Percentiles rank a stretch among this genome's conserved stretches.
phyloP scores from a whole-genome alignment of 1,140 invertebrate species.

The Prorops nasuta region DNA sequence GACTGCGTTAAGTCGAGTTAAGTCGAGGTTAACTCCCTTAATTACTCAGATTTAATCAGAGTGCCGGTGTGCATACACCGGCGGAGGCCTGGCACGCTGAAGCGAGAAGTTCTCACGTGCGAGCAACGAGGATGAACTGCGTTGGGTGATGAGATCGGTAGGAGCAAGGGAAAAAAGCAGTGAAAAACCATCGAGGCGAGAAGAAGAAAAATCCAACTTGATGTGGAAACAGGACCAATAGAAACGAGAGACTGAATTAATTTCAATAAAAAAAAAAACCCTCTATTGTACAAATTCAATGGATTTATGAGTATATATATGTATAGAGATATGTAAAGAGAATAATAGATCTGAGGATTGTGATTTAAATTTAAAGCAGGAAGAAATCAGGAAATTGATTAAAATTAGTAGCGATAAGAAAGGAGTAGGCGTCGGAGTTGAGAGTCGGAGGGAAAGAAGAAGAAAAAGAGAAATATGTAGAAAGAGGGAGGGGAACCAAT shows the following conservation, averaged over 20 bases:
- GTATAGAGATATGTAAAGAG: no score
- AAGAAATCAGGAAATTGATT: no score
- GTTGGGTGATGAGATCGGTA: not conserved
- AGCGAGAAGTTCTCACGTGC: not conserved
- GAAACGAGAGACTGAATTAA: no score
- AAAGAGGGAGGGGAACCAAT: not conserved
- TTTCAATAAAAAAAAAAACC: no score
- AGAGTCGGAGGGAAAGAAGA: not conserved
- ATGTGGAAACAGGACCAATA: no score
- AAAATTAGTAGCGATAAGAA: no score
- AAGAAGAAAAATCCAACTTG: not conserved
- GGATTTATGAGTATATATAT: no score
- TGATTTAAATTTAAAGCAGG: no score
- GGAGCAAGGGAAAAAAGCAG: not conserved
- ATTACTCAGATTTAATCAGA: conserved; percentile 55
- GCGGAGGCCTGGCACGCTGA: no score
- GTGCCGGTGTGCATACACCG: conserved; percentile 37
- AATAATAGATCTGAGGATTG: no score
- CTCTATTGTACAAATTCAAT: no score
- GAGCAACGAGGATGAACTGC: not conserved
- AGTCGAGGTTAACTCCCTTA: conserved; percentile 57
- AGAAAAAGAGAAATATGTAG: not conserved
- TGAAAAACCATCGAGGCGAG: not conserved
- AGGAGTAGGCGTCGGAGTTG: conserved; percentile 39
- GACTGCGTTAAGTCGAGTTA: conserved; percentile 57